A percentile compares a stretch with the other conserved stretches of the same genome.
These are phyloP conservation scores for Rana temporaria DNA, from an alignment of 2,113 vertebrate species.

Conservation along the genomic window DNA sequence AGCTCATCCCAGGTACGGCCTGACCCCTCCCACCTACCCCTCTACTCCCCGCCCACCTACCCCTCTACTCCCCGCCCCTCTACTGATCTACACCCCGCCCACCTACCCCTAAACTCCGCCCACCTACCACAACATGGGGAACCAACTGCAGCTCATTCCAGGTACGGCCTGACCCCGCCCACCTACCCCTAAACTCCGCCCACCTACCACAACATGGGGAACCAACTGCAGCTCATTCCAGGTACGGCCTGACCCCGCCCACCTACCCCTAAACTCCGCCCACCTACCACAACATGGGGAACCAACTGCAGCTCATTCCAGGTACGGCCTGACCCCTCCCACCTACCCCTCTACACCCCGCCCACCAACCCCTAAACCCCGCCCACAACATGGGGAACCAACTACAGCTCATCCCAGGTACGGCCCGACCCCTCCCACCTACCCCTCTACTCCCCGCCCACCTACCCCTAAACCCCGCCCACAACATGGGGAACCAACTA, in stretches of 20 bases:
- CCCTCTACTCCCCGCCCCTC: too few species aligned
- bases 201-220: too few species aligned
- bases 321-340: conserved; percentile 69
- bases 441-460: not conserved
- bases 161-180: conserved; percentile 70
- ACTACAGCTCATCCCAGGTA: conserved; percentile 87
- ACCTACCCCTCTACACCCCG: not conserved
- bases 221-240: too few species aligned
- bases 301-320: conserved; percentile 86
- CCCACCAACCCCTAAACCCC: conserved; percentile 59
- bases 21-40: not conserved
- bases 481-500: conserved; percentile 92
- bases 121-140: too few species aligned
- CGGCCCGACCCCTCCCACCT: conserved; percentile 18
- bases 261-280: too few species aligned
- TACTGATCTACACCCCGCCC: too few species aligned
- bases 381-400: conserved; percentile 91
- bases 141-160: conserved; percentile 86
- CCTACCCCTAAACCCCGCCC: conserved; percentile 54
- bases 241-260: too few species aligned
- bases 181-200: too few species aligned
- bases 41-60: too few species aligned
- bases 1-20: conserved; percentile 83
- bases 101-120: too few species aligned
- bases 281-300: conserved; percentile 77